These are phyloP conservation scores for Pristionchus mayeri DNA, from an alignment of 2,888 invertebrate genomes.

Conservation along the genomic window DNA sequence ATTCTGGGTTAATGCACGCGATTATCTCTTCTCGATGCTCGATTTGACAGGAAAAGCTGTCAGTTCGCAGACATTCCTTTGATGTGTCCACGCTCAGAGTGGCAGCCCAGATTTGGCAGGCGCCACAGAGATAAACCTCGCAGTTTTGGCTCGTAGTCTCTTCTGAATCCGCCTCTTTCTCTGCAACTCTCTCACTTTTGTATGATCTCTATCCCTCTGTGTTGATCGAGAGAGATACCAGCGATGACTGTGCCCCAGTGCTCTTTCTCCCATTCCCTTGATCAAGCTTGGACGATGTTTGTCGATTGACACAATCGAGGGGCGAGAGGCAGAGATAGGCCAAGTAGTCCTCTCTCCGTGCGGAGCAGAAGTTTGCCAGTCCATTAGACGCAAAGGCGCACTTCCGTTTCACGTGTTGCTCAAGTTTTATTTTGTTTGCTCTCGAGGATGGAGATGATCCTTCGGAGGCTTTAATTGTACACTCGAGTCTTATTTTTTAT, in stretches of 20 bases:
- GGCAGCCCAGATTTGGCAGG: not conserved
- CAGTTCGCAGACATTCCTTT: too few species aligned
- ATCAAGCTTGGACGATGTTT: conserved; percentile 11
- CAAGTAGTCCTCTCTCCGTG: conserved; percentile 9
- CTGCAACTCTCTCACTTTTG: not conserved
- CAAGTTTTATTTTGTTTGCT: too few species aligned
- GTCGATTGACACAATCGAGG: conserved; percentile 36
- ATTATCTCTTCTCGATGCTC: too few species aligned
- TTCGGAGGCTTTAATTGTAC: too few species aligned
- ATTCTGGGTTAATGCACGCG: too few species aligned
- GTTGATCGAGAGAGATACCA: not conserved
- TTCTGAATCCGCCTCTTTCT: not conserved
- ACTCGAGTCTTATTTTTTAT: too few species aligned
- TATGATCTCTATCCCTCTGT: not conserved
- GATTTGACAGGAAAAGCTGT: too few species aligned
- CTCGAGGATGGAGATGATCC: too few species aligned
- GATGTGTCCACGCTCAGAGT: not conserved
- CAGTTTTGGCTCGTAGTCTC: not conserved
- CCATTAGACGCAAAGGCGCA: not conserved
- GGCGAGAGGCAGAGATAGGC: not conserved
- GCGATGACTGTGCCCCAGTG: not conserved
- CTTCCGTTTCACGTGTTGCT: not conserved
- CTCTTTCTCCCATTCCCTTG: not conserved
- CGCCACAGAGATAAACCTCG: not conserved
- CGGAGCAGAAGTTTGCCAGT: conserved; percentile 3